Conservation (phyloP, 2,113 vertebrate species). For the Carettochelys insculpta region DNA sequence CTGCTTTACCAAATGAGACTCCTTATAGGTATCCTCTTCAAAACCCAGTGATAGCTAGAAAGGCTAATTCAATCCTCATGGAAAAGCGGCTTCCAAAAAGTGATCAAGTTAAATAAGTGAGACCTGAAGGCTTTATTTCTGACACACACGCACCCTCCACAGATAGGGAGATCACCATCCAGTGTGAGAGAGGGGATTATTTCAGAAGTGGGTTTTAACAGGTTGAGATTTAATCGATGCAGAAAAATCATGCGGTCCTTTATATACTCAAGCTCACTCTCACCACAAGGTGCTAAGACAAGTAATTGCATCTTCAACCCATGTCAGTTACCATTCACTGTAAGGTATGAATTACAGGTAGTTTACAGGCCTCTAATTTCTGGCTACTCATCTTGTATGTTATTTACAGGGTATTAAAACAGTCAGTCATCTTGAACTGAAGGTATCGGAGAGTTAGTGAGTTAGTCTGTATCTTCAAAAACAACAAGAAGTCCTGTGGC, state of each 20-base stretch:
- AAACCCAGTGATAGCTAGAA: neutral
- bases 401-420: neutral
- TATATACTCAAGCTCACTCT: neutral
- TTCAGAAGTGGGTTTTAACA: neutral
- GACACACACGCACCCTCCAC: neutral
- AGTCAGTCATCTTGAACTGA: neutral
- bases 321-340: neutral
- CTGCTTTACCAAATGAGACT: neutral
- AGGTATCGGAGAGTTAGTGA: too few relatives aligned
- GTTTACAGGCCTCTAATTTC: neutral
- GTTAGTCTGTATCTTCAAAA: too few relatives aligned
- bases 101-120: neutral
- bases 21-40: neutral
- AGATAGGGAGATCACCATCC: neutral
- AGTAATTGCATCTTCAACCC: neutral
- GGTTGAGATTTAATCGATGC: neutral
- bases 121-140: neutral
- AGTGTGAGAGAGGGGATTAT: neutral
- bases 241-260: neutral
- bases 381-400: neutral
- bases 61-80: neutral
- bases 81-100: neutral
- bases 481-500: too few relatives aligned
- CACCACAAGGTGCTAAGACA: neutral
- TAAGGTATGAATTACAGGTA: neutral